phyloP scores from a whole-genome alignment of 2,888 invertebrate genomes.

The Drosophila macrospina region DNA sequence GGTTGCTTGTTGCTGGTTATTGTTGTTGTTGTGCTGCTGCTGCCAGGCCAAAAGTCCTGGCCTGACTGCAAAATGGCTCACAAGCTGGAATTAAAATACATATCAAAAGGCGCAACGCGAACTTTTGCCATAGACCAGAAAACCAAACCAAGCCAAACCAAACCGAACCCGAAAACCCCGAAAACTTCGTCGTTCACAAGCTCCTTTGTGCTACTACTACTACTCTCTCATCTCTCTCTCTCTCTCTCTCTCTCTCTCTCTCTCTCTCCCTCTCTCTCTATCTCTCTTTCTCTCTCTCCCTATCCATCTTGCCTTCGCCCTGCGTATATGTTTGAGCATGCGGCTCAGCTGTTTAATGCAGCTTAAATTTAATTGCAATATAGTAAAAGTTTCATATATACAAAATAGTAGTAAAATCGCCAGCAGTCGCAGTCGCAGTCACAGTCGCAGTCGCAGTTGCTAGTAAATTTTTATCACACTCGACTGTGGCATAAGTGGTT shows the following conservation, averaged over 20 bases:
- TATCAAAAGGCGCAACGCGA: conserved; percentile 76
- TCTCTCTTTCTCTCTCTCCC: conserved; percentile 4
- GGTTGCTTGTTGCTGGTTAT: conserved; percentile 31
- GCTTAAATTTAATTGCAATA: conserved; percentile 83
- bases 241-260: conserved; percentile 1
- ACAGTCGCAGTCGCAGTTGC: conserved; percentile 20
- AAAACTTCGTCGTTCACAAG: conserved; percentile 72
- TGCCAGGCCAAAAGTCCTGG: conserved; percentile 60
- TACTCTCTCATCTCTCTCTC: background rate
- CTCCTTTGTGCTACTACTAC: conserved; percentile 43
- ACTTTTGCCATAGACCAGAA: conserved; percentile 75
- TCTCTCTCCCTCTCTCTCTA: background rate
- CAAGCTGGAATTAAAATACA: conserved; percentile 79
- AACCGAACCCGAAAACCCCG: conserved; percentile 37
- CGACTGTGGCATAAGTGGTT: conserved; percentile 40
- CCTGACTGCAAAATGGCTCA: conserved; percentile 69
- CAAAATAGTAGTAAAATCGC: conserved; percentile 24
- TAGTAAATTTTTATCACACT: conserved; percentile 77
- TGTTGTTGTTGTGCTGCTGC: too few relatives aligned
- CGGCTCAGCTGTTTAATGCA: conserved; percentile 73
- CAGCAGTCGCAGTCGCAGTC: background rate
- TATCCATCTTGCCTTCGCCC: too few relatives aligned
- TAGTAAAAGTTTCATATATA: conserved; percentile 69
- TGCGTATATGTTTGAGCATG: conserved; percentile 33
- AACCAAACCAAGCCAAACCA: conserved; percentile 44